A percentile compares a stretch with the other conserved stretches of the same genome.
Conservation (phyloP, 2,888 invertebrate genomes). For the Lochmaea crataegi region DNA sequence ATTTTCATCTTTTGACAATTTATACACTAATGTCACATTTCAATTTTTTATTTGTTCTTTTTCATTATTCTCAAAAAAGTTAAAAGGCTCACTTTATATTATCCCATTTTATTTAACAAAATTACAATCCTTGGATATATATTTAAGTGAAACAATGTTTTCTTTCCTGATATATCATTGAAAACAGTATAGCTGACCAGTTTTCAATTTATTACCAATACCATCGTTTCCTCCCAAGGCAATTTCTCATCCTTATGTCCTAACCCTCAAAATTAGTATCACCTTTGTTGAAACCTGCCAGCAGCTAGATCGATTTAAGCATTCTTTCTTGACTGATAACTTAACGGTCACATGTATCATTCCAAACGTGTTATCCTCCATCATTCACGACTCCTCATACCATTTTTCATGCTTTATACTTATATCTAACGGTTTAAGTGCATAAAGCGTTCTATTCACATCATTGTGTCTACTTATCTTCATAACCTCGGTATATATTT, state of each 20-base stretch:
- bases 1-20: too few relatives aligned
- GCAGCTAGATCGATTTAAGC: conserved; percentile 26
- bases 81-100: too few relatives aligned
- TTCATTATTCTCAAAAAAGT: too few relatives aligned
- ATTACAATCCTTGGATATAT: too few relatives aligned
- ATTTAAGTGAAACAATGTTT: too few relatives aligned
- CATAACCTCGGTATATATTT: background rate
- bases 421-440: conserved; percentile 10
- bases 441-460: conserved; percentile 14
- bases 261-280: background rate
- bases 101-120: too few relatives aligned
- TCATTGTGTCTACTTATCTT: conserved; percentile 10
- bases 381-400: conserved; percentile 10
- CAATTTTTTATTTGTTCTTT: too few relatives aligned
- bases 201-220: background rate
- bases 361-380: background rate
- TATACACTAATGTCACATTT: too few relatives aligned
- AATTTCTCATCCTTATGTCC: background rate
- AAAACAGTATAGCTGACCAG: background rate
- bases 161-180: too few relatives aligned
- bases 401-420: conserved; percentile 14
- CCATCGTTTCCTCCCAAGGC: background rate
- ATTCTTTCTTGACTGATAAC: conserved; percentile 29
- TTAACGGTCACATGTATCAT: conserved; percentile 29
- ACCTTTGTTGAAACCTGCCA: conserved; percentile 7